These are phyloP conservation scores for Scaptomyza reducta DNA, from an alignment of 2,888 invertebrate species.

Conservation along the genomic window DNA sequence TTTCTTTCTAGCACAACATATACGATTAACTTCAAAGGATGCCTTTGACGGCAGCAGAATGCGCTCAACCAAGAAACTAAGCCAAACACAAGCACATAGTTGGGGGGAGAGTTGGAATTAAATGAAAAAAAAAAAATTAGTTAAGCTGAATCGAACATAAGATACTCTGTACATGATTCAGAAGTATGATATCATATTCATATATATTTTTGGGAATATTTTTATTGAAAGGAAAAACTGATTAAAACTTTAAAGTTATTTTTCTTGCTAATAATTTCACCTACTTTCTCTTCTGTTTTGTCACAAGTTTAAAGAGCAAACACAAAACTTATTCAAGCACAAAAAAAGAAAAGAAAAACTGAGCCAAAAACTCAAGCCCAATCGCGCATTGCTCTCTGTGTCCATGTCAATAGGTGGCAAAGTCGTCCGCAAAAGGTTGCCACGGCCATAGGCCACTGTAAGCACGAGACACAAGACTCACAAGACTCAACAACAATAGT, in stretches of 20 bases:
- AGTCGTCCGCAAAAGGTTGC: constrained; percentile 56
- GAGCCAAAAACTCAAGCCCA: constrained; percentile 33
- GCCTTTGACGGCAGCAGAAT: constrained; percentile 70
- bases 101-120: constrained; percentile 13
- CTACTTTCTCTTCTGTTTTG: too few relatives aligned
- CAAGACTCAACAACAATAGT: constrained; percentile 60
- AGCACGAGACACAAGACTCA: constrained; percentile 26
- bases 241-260: too few relatives aligned
- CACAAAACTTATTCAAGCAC: too few relatives aligned
- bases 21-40: constrained; percentile 79
- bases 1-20: constrained; percentile 56
- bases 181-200: background rate
- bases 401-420: constrained; percentile 62
- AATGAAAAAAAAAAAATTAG: background rate
- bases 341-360: constrained; percentile 39
- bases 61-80: constrained; percentile 76
- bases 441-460: constrained; percentile 53
- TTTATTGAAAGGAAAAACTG: too few relatives aligned
- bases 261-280: too few relatives aligned
- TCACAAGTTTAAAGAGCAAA: constrained; percentile 6
- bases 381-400: background rate
- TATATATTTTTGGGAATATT: too few relatives aligned
- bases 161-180: constrained; percentile 24
- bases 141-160: background rate
- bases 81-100: constrained; percentile 57